phyloP scores from a whole-genome alignment of 2,113 vertebrate species.

The Ursus arctos region DNA sequence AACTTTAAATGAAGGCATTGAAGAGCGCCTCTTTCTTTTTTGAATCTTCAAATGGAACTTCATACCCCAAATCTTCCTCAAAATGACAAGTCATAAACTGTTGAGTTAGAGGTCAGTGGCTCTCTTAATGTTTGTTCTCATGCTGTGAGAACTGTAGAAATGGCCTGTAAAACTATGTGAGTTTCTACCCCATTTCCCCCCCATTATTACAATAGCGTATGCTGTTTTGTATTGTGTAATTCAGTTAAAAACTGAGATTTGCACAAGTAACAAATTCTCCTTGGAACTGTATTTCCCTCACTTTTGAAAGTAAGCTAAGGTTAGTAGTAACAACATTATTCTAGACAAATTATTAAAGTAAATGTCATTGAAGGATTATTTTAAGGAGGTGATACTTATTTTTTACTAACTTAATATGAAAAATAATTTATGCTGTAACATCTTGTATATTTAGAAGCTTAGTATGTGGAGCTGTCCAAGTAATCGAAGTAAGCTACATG shows the following conservation, averaged over 20 bases:
- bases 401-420: conserved; percentile 42
- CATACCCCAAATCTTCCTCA: neutral
- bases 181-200: neutral
- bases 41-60: neutral
- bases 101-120: neutral
- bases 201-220: neutral
- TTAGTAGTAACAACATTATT: neutral
- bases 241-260: conserved; percentile 12
- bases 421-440: conserved; percentile 15
- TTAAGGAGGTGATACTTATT: neutral
- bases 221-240: conserved; percentile 18
- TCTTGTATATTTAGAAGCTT: conserved; percentile 20
- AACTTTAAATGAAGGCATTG: neutral
- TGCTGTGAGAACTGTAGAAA: neutral
- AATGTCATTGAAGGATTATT: neutral
- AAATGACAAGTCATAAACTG: neutral
- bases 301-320: conserved; percentile 10
- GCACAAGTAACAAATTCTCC: neutral
- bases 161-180: neutral
- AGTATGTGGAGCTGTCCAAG: neutral
- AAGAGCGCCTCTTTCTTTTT: neutral
- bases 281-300: conserved; percentile 45
- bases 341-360: conserved; percentile 12
- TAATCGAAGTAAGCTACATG: neutral
- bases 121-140: neutral